phyloP scores from a whole-genome alignment of 2,888 invertebrate genomes.

The Teleogryllus oceanicus region DNA sequence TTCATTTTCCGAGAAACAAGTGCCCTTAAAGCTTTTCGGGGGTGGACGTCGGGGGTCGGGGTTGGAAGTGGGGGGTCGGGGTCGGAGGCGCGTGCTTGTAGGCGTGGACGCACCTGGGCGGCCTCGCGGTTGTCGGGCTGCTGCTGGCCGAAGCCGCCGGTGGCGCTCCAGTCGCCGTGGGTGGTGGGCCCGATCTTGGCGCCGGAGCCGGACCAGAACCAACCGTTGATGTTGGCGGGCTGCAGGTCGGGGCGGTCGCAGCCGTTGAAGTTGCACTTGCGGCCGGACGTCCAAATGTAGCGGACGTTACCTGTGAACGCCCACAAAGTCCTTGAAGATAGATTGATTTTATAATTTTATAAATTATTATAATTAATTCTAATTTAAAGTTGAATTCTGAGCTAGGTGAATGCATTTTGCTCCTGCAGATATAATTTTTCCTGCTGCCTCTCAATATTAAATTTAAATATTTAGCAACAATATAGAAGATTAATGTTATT shows the following conservation, averaged over 20 bases:
- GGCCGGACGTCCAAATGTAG: conserved; percentile 88
- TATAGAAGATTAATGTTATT: too few relatives aligned
- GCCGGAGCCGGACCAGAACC: conserved; percentile 94
- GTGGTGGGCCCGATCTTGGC: conserved; percentile 86
- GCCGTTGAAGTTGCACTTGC: conserved; percentile 89
- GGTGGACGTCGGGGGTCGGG: too few relatives aligned
- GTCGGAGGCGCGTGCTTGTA: background rate
- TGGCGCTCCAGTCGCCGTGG: conserved; percentile 85
- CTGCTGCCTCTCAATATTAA: too few relatives aligned
- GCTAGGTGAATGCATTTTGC: too few relatives aligned
- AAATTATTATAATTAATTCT: too few relatives aligned
- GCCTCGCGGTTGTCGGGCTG: conserved; percentile 90
- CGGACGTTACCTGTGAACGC: conserved; percentile 48
- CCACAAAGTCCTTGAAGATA: background rate
- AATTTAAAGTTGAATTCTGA: too few relatives aligned
- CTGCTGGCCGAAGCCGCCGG: conserved; percentile 81
- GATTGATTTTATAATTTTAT: too few relatives aligned
- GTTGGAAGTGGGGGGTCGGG: too few relatives aligned
- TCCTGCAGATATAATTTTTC: too few relatives aligned
- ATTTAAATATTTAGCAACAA: too few relatives aligned
- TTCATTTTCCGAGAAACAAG: too few relatives aligned
- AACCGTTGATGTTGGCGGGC: conserved; percentile 81
- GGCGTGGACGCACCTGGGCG: conserved; percentile 61
- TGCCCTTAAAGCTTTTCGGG: too few relatives aligned
- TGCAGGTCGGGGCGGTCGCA: conserved; percentile 78